Conservation (phyloP, 2,113 vertebrate species). For the Antechinus flavipes region DNA sequence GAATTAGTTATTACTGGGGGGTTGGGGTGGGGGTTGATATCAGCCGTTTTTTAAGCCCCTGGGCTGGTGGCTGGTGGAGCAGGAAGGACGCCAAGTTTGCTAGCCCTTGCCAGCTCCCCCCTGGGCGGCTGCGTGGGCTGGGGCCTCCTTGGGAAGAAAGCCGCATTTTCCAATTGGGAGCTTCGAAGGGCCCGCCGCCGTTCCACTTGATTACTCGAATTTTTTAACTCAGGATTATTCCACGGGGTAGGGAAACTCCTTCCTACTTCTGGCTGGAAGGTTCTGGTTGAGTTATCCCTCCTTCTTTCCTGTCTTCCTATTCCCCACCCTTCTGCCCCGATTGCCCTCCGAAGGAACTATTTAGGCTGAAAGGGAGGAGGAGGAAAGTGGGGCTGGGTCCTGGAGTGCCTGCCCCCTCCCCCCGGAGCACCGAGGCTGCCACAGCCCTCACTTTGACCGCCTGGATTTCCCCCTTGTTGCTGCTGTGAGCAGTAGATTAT, state of each 20-base stretch:
- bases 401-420: neutral
- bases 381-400: neutral
- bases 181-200: slow-evolving; percentile 1
- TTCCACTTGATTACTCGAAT: slow-evolving; percentile 66
- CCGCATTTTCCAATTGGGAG: neutral
- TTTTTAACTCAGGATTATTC: slow-evolving; percentile 73
- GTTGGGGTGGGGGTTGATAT: neutral
- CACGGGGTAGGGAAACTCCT: slow-evolving; percentile 30
- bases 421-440: neutral
- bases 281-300: slow-evolving; percentile 14
- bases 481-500: slow-evolving; percentile 75
- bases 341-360: neutral
- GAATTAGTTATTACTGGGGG: slow-evolving; percentile 66
- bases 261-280: slow-evolving; percentile 28
- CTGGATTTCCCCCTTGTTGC: slow-evolving; percentile 36
- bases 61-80: neutral
- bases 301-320: neutral
- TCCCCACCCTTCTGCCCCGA: neutral
- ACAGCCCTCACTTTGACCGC: slow-evolving; percentile 34
- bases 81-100: neutral
- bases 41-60: neutral
- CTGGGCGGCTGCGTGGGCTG: neutral
- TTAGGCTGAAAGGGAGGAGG: slow-evolving; percentile 33
- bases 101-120: neutral
- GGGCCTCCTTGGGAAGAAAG: slow-evolving; percentile 5